A percentile compares a stretch with the other conserved stretches of the same genome.
phyloP scores from a whole-genome alignment of 2,113 vertebrate species.

The Penelope pileata region DNA sequence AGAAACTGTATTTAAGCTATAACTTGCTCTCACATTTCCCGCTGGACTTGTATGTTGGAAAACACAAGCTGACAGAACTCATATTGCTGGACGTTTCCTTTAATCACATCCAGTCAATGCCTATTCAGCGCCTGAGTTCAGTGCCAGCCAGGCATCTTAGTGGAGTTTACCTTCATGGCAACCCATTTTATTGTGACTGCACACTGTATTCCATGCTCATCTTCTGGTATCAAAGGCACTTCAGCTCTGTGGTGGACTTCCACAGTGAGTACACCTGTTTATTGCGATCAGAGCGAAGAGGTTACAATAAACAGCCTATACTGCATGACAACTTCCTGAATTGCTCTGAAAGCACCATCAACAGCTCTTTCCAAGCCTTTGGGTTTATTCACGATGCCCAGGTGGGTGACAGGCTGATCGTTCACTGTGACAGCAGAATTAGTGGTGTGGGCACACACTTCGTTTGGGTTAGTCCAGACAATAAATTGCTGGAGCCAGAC shows the following conservation, averaged over 20 bases:
- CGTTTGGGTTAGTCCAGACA: conserved; percentile 81
- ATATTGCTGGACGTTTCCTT: conserved; percentile 83
- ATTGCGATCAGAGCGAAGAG: conserved; percentile 37
- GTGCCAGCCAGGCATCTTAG: conserved; percentile 73
- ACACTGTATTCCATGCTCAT: conserved; percentile 78
- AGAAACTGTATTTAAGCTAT: conserved; percentile 83
- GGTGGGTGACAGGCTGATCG: conserved; percentile 76
- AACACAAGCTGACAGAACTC: conserved; percentile 76
- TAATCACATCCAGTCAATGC: conserved; percentile 78
- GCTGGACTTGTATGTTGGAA: conserved; percentile 76
- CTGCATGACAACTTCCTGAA: conserved; percentile 59
- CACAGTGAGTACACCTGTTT: conserved; percentile 77
- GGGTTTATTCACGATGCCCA: conserved; percentile 74
- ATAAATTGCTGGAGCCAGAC: conserved; percentile 72
- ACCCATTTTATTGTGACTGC: conserved; percentile 85
- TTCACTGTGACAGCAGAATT: conserved; percentile 81
- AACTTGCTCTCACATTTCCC: conserved; percentile 80
- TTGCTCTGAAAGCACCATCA: conserved; percentile 73
- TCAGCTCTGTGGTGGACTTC: conserved; percentile 82
- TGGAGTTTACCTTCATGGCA: conserved; percentile 85
- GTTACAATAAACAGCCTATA: conserved; percentile 57
- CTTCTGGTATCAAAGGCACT: conserved; percentile 85
- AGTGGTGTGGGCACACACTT: conserved; percentile 48
- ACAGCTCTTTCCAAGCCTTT: conserved; percentile 68
- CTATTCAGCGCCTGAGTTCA: conserved; percentile 79